Base-by-base conservation (phyloP, 1,140 invertebrate genomes). In the Cyrtorhinus lividipennis region DNA sequence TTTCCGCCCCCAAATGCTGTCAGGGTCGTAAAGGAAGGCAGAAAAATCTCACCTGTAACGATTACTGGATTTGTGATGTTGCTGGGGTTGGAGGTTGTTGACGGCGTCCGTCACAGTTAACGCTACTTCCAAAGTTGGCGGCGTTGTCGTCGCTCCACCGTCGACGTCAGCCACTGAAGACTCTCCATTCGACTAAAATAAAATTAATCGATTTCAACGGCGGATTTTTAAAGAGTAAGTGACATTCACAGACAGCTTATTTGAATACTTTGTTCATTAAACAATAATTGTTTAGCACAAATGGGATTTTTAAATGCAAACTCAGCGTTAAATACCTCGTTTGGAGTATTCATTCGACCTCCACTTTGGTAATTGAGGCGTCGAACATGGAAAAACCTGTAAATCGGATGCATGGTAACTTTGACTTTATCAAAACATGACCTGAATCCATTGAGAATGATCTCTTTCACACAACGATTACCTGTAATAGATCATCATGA, bases 281-380 rank as follows among this genome's bases (percentile, higher is more conserved):
- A n/a, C n/a, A n/a, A n/a, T n/a, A n/a, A n/a, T n/a, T n/a, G n/a
- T n/a, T n/a, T n/a, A n/a, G n/a, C n/a, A n/a, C n/a, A n/a, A n/a
- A n/a, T n/a, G n/a, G n/a, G n/a, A n/a, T n/a, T n/a, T n/a, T n/a
- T n/a, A n/a, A n/a, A n/a, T n/a, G n/a, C n/a, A n/a, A n/a, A n/a
- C n/a, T n/a, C n/a, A n/a, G n/a, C n/a, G n/a, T n/a, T n/a, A n/a
- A n/a, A n/a, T n/a, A n/a, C 5, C 68, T 44, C 24, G 68, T n/a
- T n/a, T n/a, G n/a, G n/a, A n/a, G n/a, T n/a, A n/a, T n/a, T n/a
- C n/a, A n/a, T n/a, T n/a, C n/a, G 46, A 59, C 82, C 82, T 22
- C 82, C 82, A 24, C 82, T 72, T 74, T 83, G 82, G 64, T 85
- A 86, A 62, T 71, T 71, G 12, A 71, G 58, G 59, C 70, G 46